Evolutionary conservation across 1,140 invertebrate genomes (phyloP).

Genomic region (Trichonephila clavipes): DNA sequence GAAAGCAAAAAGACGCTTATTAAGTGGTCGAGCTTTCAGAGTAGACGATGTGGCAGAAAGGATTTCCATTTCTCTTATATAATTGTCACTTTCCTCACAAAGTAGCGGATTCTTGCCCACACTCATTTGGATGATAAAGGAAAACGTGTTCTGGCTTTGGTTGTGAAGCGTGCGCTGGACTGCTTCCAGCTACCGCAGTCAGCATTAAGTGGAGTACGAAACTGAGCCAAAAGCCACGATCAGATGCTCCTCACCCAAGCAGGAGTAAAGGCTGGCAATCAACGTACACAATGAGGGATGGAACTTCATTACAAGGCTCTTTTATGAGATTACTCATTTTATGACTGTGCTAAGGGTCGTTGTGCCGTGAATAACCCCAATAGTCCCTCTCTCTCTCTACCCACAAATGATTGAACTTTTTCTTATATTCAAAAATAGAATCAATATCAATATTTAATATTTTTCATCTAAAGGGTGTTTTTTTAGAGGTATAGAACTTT

Average conservation of each 20-base stretch:
- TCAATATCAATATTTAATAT: too few species aligned
- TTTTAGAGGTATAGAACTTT: too few species aligned
- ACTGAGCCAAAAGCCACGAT: background rate
- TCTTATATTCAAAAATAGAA: too few species aligned
- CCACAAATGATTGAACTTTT: too few species aligned
- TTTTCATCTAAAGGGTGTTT: too few species aligned
- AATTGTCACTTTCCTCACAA: background rate
- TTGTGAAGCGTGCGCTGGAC: background rate
- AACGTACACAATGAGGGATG: background rate
- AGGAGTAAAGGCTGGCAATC: background rate
- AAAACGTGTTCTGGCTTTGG: background rate
- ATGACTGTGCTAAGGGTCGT: too few species aligned
- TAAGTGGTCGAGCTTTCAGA: too few species aligned
- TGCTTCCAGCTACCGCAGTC: background rate
- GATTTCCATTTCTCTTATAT: too few species aligned
- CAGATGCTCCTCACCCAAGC: background rate
- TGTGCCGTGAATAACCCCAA: background rate
- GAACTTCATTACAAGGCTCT: background rate
- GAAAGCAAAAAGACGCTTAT: too few species aligned
- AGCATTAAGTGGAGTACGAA: constrained; percentile 3
- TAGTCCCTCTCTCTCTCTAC: background rate
- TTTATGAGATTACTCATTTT: background rate
- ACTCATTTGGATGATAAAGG: constrained; percentile 3
- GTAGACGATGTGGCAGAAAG: too few species aligned
- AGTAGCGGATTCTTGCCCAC: background rate